Percentiles rank a stretch among this genome's conserved stretches.
Evolutionary conservation across 2,113 vertebrate species (phyloP).

Genomic region (Larimichthys crocea): DNA sequence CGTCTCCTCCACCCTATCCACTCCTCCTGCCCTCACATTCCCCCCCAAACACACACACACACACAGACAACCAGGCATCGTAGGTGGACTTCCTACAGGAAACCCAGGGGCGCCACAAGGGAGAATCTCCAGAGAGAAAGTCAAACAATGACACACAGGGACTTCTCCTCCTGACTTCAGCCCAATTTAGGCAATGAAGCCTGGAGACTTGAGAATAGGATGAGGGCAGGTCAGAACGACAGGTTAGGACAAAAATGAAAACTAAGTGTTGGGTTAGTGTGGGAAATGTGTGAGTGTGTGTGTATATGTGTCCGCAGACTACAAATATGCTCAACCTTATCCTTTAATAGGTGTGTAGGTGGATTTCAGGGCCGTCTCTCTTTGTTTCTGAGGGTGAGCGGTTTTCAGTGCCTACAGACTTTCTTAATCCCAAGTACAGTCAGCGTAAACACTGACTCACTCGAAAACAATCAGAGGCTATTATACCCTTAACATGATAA

Average conservation of each 20-base stretch:
- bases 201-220: constrained; percentile 7
- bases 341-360: constrained; percentile 61
- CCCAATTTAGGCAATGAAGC: constrained; percentile 50
- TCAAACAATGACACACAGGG: constrained; percentile 54
- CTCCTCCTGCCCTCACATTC: constrained; percentile 19
- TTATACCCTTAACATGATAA: constrained; percentile 35
- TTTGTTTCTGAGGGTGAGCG: constrained; percentile 45
- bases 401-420: constrained; percentile 39
- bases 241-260: constrained; percentile 55
- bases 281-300: constrained; percentile 31
- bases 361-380: constrained; percentile 53
- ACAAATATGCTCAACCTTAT: constrained; percentile 44
- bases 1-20: constrained; percentile 16
- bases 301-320: constrained; percentile 31
- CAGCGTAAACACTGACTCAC: constrained; percentile 60
- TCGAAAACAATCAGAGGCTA: constrained; percentile 47
- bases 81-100: constrained; percentile 69
- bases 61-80: constrained; percentile 10
- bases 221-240: constrained; percentile 25
- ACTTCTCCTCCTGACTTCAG: constrained; percentile 40
- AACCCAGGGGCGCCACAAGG: constrained; percentile 36
- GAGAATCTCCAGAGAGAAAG: constrained; percentile 61
- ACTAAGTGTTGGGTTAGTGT: constrained; percentile 11
- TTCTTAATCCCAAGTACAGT: constrained; percentile 38
- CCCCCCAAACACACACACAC: not conserved